phyloP scores from a whole-genome alignment of 2,888 invertebrate species.

The Caenorhabditis drosophilae region DNA sequence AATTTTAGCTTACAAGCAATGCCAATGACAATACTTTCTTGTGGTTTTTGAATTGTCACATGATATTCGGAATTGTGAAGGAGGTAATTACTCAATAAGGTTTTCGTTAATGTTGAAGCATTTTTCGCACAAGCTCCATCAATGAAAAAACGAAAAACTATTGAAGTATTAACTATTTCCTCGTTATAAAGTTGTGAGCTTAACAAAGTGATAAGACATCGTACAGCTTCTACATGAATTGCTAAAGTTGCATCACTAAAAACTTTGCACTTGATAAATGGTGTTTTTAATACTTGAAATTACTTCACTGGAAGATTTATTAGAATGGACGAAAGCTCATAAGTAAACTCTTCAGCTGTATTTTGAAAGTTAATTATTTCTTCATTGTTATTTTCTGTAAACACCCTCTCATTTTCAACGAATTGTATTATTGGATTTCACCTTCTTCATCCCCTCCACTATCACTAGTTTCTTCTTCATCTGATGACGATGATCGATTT shows the following conservation, averaged over 20 bases:
- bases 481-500: slow-evolving; percentile 4
- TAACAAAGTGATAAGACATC: slow-evolving; percentile 71
- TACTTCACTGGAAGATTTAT: slow-evolving; percentile 83
- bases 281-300: no score
- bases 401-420: not conserved
- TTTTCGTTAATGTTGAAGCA: slow-evolving; percentile 68
- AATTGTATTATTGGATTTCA: no score
- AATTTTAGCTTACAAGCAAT: slow-evolving; percentile 73
- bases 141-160: slow-evolving; percentile 70
- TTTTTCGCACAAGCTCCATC: slow-evolving; percentile 59
- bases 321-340: slow-evolving; percentile 80
- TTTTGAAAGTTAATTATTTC: slow-evolving; percentile 66
- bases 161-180: slow-evolving; percentile 68
- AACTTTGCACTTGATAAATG: no score
- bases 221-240: slow-evolving; percentile 70
- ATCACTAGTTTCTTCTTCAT: slow-evolving; percentile 23
- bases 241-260: slow-evolving; percentile 61
- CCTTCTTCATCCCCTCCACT: slow-evolving; percentile 19
- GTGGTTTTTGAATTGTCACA: slow-evolving; percentile 71
- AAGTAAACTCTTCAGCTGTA: slow-evolving; percentile 79
- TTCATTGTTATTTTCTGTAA: slow-evolving; percentile 24
- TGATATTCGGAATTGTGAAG: slow-evolving; percentile 64
- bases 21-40: slow-evolving; percentile 85
- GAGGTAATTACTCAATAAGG: slow-evolving; percentile 70
- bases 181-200: slow-evolving; percentile 72